phyloP scores from a whole-genome alignment of 2,797 vertebrate species.

The Rhinophrynus dorsalis region DNA sequence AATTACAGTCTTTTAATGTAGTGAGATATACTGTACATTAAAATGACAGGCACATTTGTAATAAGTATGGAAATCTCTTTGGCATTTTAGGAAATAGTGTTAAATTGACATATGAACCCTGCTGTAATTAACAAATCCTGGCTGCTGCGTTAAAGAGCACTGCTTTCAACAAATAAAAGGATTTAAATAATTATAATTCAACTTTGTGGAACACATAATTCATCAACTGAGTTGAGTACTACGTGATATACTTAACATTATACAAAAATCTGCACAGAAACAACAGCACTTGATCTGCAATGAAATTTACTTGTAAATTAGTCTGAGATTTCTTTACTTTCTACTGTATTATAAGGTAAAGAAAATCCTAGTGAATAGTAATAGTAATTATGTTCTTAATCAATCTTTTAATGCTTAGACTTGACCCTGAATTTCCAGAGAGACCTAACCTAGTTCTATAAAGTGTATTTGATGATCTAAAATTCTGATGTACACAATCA shows the following conservation, averaged over 20 bases:
- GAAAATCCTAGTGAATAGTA: neutral
- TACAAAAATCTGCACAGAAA: conserved; percentile 7
- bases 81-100: conserved; percentile 8
- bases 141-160: neutral
- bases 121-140: conserved; percentile 9
- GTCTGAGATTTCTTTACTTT: neutral
- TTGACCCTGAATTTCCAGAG: too few species aligned
- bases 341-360: neutral
- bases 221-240: conserved; percentile 15
- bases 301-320: conserved; percentile 21
- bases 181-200: conserved; percentile 17
- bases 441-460: too few species aligned
- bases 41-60: neutral
- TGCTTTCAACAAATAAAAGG: conserved; percentile 2
- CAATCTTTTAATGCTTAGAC: too few species aligned
- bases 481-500: too few species aligned
- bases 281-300: conserved; percentile 24
- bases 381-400: too few species aligned
- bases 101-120: conserved; percentile 11
- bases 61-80: neutral
- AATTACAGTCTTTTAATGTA: too few species aligned
- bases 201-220: conserved; percentile 19
- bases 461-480: too few species aligned
- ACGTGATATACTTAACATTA: conserved; percentile 23
- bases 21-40: too few species aligned